These are phyloP conservation scores for Sinhomidia bicolor DNA, from an alignment of 2,888 invertebrate species.

Conservation along the genomic window DNA sequence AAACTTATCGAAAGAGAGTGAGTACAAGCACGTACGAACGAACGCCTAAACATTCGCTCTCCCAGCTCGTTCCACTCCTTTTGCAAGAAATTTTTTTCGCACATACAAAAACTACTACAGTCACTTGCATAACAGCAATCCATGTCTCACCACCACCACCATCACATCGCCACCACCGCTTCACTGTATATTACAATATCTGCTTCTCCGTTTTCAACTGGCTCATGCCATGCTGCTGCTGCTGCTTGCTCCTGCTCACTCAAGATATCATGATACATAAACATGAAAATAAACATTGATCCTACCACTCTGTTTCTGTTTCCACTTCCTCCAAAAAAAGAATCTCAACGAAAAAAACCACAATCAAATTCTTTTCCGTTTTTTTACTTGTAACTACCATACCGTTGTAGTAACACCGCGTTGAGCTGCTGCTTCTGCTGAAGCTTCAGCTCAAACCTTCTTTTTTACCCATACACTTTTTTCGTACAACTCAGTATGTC, in stretches of 20 bases:
- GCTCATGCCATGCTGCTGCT: neutral
- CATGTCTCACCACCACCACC: neutral
- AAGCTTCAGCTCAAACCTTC: neutral
- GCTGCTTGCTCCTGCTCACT: neutral
- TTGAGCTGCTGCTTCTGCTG: too few species aligned
- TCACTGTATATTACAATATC: neutral
- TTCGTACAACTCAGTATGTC: neutral
- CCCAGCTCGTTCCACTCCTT: neutral
- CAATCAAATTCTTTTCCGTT: conserved; percentile 13
- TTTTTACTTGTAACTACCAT: neutral
- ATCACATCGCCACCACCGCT: neutral
- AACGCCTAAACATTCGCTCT: too few species aligned
- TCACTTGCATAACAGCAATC: neutral
- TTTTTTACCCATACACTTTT: neutral
- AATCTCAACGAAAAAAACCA: conserved; percentile 15
- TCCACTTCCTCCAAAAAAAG: conserved; percentile 33
- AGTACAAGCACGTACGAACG: too few species aligned
- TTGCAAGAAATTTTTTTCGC: conserved; percentile 11
- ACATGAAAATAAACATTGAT: conserved; percentile 46
- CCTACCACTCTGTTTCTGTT: conserved; percentile 11
- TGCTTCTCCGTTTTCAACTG: neutral
- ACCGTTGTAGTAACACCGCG: neutral
- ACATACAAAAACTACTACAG: too few species aligned
- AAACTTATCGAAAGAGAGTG: too few species aligned
- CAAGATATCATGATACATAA: conserved; percentile 29